phyloP scores from a whole-genome alignment of 2,888 invertebrate genomes.

The Trachelus tabidus region DNA sequence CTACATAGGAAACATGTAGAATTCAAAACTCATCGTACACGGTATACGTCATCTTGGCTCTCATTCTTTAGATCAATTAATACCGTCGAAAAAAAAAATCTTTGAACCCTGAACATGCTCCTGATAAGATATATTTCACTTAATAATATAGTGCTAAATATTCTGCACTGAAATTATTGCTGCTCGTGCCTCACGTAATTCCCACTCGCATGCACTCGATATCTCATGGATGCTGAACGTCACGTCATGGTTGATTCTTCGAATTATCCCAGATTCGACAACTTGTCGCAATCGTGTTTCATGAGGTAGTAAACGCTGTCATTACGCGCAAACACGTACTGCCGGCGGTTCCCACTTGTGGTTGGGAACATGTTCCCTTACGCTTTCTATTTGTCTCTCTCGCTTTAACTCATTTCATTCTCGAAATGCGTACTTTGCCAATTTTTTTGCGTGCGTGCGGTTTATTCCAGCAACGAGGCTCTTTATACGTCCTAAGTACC shows the following conservation, averaged over 20 bases:
- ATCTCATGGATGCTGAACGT: background rate
- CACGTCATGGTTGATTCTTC: background rate
- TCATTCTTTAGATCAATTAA: background rate
- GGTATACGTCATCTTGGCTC: background rate
- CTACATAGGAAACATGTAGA: background rate
- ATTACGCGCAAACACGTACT: conserved; percentile 40
- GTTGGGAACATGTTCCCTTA: conserved; percentile 23
- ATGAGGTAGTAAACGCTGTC: conserved; percentile 46
- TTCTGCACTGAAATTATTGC: background rate
- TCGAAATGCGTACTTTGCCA: conserved; percentile 23
- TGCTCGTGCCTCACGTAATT: background rate
- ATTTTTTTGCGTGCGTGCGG: conserved; percentile 34
- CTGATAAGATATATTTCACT: background rate
- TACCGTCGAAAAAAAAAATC: background rate
- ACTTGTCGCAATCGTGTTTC: conserved; percentile 42
- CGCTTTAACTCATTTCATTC: conserved; percentile 26
- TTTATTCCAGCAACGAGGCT: conserved; percentile 30
- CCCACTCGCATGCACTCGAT: background rate
- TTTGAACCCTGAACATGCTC: background rate
- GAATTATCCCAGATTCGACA: conserved; percentile 32
- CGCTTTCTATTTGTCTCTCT: conserved; percentile 15
- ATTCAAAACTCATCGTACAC: conserved; percentile 23
- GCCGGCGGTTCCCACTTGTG: conserved; percentile 36
- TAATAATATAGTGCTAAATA: background rate
- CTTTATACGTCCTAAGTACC: conserved; percentile 31